Conservation (phyloP, 2,113 vertebrate genomes). For the Amphiprion ocellaris region DNA sequence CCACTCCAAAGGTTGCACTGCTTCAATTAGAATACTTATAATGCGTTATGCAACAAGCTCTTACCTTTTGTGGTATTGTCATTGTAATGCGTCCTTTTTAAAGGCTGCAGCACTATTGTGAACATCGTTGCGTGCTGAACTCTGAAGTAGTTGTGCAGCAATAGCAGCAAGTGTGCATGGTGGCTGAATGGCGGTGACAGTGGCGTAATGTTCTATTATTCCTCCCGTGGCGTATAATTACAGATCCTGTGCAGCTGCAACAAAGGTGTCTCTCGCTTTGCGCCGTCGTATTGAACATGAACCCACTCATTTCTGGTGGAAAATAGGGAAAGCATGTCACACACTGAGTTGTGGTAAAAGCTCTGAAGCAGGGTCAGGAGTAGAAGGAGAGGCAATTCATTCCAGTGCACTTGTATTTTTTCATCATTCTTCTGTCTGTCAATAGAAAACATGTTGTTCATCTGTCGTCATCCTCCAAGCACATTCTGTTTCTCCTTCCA, state of each 20-base stretch:
- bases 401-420: slow-evolving; percentile 10
- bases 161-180: slow-evolving; percentile 5
- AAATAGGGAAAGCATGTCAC: slow-evolving; percentile 42
- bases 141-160: slow-evolving; percentile 20
- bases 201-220: slow-evolving; percentile 6
- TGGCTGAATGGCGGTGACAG: slow-evolving; percentile 21
- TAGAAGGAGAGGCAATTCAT: background rate
- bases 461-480: slow-evolving; percentile 2
- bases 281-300: slow-evolving; percentile 28
- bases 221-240: slow-evolving; percentile 67
- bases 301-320: slow-evolving; percentile 34
- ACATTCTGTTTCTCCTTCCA: slow-evolving; percentile 32
- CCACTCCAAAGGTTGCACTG: slow-evolving; percentile 25
- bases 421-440: slow-evolving; percentile 2
- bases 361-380: slow-evolving; percentile 17
- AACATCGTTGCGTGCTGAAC: slow-evolving; percentile 10
- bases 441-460: slow-evolving; percentile 1
- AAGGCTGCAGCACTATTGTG: slow-evolving; percentile 15
- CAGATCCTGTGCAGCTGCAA: slow-evolving; percentile 57
- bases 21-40: slow-evolving; percentile 23
- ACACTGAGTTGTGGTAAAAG: slow-evolving; percentile 14
- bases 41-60: slow-evolving; percentile 28
- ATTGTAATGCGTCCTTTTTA: slow-evolving; percentile 30
- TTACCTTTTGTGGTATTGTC: slow-evolving; percentile 26
- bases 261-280: slow-evolving; percentile 49